Evolutionary conservation across 2,797 vertebrate genomes (phyloP), one percentile per base, ranked within the genome.

Genomic region (Percopsis omiscomaycus): DNA sequence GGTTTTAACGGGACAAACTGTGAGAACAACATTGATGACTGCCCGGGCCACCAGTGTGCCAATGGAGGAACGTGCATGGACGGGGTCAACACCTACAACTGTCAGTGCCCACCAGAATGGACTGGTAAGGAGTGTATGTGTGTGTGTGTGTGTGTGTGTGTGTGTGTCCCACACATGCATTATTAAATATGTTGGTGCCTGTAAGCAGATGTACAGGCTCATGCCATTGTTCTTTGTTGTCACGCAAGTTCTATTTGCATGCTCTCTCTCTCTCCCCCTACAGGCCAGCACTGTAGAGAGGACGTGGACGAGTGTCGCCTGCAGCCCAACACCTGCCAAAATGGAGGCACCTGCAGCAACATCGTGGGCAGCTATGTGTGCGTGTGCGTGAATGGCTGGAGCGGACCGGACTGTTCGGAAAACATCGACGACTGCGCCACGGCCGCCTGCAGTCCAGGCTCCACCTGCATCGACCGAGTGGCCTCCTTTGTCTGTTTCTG

Each of bases 31-130:
- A 93, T 98, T 0, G 94, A 98, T 0, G 96, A 98, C 89, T 98
- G 96, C 64, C 96, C 95, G 0, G 92, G 93, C 48, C 94, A 98
- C 78, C 93, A 92, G 65, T 98, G 96, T 80, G 92, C 93, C 47
- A 97, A 98, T 0, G 95, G 95, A 42, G 96, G 94, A 0, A 91
- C 94, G 1, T 98, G 96, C 0, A 97, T 98, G 92, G 96, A 98
- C 0, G 95, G 96, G 0, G 96, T 97, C 59, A 98, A 98, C 71
- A 97, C 96, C 0, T 98, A 98, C 89, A 98, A 98, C 77, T 98
- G 96, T 78, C 96, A 96, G 83, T 98, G 96, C 68, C 94, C 95
- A 0, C 96, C 96, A 0, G 95, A 98, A 71, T 98, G 96, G 96
- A 98, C 96, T 59, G 96, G 96, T 98, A 90, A 0, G 89, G 3